A percentile compares a stretch with the other conserved stretches of the same genome.
Conservation (phyloP, 2,113 vertebrate genomes). For the Rhombomys opimus region DNA sequence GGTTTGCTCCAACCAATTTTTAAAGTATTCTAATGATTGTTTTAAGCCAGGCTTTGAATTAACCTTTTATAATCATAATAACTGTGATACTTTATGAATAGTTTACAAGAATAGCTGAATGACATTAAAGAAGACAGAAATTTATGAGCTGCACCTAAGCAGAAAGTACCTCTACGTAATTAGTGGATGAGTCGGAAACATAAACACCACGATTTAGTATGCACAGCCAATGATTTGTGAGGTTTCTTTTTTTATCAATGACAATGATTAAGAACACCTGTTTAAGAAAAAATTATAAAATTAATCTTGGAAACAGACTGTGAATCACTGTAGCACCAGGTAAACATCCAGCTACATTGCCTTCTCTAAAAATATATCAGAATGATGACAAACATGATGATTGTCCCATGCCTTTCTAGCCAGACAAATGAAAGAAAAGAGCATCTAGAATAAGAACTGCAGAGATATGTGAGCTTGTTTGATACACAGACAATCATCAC, state of each 20-base stretch:
- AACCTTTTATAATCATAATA: constrained; percentile 48
- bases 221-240: neutral
- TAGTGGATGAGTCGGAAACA: constrained; percentile 13
- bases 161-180: constrained; percentile 36
- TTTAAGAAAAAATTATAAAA: neutral
- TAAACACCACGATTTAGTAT: constrained; percentile 35
- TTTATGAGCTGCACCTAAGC: constrained; percentile 46
- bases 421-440: neutral
- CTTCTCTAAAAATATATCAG: neutral
- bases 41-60: constrained; percentile 32
- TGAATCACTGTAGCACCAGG: neutral
- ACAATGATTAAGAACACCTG: constrained; percentile 31
- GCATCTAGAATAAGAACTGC: neutral
- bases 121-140: constrained; percentile 58
- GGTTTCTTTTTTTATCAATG: constrained; percentile 57
- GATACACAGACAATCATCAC: neutral
- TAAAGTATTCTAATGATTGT: constrained; percentile 29
- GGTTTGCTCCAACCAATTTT: neutral
- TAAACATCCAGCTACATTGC: neutral
- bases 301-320: neutral
- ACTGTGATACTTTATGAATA: neutral
- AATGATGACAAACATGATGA: neutral
- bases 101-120: constrained; percentile 37
- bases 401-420: neutral
- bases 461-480: neutral